Evolutionary conservation across 2,113 vertebrate genomes (phyloP).

Genomic region (Nipponia nippon): DNA sequence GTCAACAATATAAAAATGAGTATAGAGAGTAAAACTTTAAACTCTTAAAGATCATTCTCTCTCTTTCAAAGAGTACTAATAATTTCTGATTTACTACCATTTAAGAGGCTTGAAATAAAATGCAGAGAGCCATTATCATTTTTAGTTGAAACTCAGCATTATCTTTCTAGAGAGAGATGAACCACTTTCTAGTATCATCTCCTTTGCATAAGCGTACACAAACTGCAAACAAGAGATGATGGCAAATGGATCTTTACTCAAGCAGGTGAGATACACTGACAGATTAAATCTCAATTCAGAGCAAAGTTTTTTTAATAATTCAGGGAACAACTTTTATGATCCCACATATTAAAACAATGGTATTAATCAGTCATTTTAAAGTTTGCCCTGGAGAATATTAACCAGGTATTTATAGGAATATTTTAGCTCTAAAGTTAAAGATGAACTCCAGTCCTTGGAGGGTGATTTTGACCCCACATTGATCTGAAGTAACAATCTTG

Average conservation of each 20-base stretch:
- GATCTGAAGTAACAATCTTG: not conserved
- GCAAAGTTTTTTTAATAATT: not conserved
- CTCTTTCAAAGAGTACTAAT: not conserved
- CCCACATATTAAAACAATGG: not conserved
- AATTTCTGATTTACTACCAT: conserved; percentile 30
- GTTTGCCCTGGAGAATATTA: not conserved
- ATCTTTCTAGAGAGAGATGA: not conserved
- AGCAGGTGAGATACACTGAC: not conserved
- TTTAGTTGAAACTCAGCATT: not conserved
- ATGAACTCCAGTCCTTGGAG: not conserved
- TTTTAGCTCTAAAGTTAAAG: not conserved
- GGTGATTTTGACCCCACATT: not conserved
- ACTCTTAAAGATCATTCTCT: not conserved
- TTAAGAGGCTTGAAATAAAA: conserved; percentile 29
- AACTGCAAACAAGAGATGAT: not conserved
- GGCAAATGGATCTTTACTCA: not conserved
- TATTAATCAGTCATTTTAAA: not conserved
- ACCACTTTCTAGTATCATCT: not conserved
- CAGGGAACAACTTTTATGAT: not conserved
- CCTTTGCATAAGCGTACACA: not conserved
- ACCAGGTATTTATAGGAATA: not conserved
- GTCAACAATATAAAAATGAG: not conserved
- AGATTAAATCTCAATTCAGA: not conserved
- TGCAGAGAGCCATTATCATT: not conserved
- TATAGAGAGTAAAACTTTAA: conserved; percentile 39